Evolutionary conservation across 2,888 invertebrate species (phyloP).

Genomic region (Digitonthophagus gazella): DNA sequence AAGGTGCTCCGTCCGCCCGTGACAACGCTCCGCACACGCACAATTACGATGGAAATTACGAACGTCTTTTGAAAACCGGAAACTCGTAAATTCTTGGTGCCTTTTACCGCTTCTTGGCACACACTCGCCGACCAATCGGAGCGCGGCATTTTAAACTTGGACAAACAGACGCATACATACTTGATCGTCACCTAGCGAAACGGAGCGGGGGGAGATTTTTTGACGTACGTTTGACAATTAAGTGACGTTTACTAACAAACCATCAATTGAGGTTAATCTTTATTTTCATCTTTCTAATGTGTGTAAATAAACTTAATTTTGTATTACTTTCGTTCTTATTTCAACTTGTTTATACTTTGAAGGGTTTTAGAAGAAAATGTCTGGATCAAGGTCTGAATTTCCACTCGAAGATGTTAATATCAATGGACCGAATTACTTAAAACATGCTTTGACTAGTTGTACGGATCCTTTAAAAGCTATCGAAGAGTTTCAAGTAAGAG

Average conservation of each 20-base stretch:
- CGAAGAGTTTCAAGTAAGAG: conserved; percentile 88
- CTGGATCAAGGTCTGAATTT: conserved; percentile 42
- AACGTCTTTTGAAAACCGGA: conserved; percentile 40
- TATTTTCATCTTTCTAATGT: neutral
- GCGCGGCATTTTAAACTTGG: conserved; percentile 34
- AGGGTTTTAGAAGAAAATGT: conserved; percentile 26
- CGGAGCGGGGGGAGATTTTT: neutral
- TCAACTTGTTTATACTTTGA: neutral
- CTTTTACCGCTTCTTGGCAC: conserved; percentile 32
- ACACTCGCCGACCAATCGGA: conserved; percentile 33
- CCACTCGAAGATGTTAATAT: conserved; percentile 50
- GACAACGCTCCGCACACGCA: conserved; percentile 25
- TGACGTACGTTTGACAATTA: neutral
- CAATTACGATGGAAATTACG: conserved; percentile 21
- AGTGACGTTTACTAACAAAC: too few species aligned
- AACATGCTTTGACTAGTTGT: conserved; percentile 90
- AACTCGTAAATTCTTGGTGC: conserved; percentile 31
- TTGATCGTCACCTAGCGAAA: neutral
- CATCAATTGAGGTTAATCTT: too few species aligned
- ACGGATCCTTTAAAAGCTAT: conserved; percentile 97
- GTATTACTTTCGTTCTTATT: neutral
- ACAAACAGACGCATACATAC: conserved; percentile 28
- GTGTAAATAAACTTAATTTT: neutral
- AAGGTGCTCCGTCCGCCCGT: neutral
- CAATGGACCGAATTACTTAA: conserved; percentile 49